Base-by-base conservation (phyloP, 2,888 invertebrate species). In the Eueremaeus valkanovi region DNA sequence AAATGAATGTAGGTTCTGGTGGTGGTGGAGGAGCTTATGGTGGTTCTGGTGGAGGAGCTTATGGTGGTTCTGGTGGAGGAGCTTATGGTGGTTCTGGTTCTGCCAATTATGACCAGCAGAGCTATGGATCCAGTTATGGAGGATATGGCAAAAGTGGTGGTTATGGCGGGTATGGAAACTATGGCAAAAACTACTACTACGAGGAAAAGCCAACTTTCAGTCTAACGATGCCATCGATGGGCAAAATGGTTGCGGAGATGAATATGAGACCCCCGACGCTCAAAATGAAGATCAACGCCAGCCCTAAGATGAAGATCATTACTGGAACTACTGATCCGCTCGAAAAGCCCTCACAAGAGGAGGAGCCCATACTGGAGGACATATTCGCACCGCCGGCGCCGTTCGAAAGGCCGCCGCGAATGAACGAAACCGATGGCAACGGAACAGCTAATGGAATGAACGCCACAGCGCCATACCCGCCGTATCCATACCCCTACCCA, bases 321-420 rank as follows among this genome's bases (percentile, higher is more conserved):
- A 75, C 78, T 1, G 75, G 75, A 5, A 76, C 76, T 31, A 66
- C 58, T 31, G 78, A 77, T 77, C 78, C 78, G 29, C 42, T 77
- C 1, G 78, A 77, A 24, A 75, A 66, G 24, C 42, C 45, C 2
- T 29, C 36, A 1, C 21, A 45, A 16, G 76, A 77, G 9, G 78
- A 77, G 33, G 76, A 76, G 51, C 61, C 40, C 13, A 75, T 78
- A 16, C 31, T 68, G 61, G 63, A 73, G 2, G 78, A 77, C 33
- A 77, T 77, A 18, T 77, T 77, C 72, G 58, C 31, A 24, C 76
- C 76, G 31, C 78, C 78, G 3, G 73, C 70, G 21, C 78, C 78
- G 24, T 77, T 77, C 42, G 73, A 68, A 42, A 36, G 63, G 33
- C 75, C 75, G 13, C 58, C 51, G 1, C 45, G 27, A 55, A 73